These are phyloP conservation scores for Pterois miles DNA, from an alignment of 2,797 vertebrate species.

Conservation along the genomic window DNA sequence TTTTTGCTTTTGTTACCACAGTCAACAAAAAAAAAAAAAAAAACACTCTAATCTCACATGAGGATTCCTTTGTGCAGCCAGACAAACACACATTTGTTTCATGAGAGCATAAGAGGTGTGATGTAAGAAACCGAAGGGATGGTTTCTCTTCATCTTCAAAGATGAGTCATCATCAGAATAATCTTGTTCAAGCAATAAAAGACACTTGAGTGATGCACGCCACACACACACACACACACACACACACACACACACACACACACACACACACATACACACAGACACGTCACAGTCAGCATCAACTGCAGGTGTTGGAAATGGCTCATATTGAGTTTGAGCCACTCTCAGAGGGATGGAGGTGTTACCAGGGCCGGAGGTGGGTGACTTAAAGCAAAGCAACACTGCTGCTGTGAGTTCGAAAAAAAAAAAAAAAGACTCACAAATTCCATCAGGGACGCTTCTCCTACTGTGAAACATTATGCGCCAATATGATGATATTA, in stretches of 20 bases:
- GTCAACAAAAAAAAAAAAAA: conserved; percentile 3
- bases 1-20: conserved; percentile 16
- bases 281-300: conserved; percentile 55
- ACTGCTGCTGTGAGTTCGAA: not conserved
- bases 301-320: conserved; percentile 61
- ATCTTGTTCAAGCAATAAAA: conserved; percentile 46
- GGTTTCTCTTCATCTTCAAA: conserved; percentile 57
- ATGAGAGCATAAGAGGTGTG: conserved; percentile 23
- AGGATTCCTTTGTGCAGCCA: conserved; percentile 28
- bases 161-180: conserved; percentile 49
- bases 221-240: not conserved
- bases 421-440: not conserved
- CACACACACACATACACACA: conserved; percentile 1
- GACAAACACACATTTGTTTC: conserved; percentile 24
- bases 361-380: conserved; percentile 32
- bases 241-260: not conserved
- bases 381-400: conserved; percentile 15
- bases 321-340: conserved; percentile 60
- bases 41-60: conserved; percentile 38
- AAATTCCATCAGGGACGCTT: not conserved
- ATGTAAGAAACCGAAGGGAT: conserved; percentile 42
- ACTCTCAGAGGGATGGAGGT: conserved; percentile 45
- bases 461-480: conserved; percentile 1
- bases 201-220: conserved; percentile 28
- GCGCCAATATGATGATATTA: not conserved